Conservation (phyloP, 1,140 invertebrate genomes). For the Parasteatoda tepidariorum region DNA sequence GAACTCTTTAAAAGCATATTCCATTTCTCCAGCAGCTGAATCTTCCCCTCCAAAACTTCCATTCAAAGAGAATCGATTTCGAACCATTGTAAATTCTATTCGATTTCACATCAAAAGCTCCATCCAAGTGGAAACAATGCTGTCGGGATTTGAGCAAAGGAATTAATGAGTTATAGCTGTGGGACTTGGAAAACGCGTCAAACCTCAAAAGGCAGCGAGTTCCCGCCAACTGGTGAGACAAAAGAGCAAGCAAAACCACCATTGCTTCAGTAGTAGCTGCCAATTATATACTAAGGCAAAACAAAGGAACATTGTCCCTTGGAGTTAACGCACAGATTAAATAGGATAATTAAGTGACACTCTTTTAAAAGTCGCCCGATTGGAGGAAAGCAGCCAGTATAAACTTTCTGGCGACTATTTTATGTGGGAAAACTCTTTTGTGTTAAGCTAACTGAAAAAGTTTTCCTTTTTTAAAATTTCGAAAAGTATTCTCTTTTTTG, state of each 20-base stretch:
- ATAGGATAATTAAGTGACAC: constrained; percentile 1
- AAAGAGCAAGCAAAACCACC: not conserved
- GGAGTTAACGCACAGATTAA: constrained; percentile 6
- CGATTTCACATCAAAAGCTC: not conserved
- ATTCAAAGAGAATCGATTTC: not conserved
- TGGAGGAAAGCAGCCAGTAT: not conserved
- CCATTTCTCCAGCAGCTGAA: not conserved
- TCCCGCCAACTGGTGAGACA: not conserved
- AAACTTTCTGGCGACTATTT: not conserved
- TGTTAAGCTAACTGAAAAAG: no score
- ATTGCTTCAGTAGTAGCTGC: not conserved
- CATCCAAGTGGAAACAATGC: not conserved
- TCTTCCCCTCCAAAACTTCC: not conserved
- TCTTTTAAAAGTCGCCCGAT: not conserved
- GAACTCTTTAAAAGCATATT: not conserved
- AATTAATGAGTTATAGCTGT: not conserved
- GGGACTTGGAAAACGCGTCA: not conserved
- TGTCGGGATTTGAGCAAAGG: not conserved
- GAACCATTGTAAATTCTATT: not conserved
- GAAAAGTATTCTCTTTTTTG: no score
- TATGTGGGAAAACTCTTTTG: no score
- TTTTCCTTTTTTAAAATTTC: no score
- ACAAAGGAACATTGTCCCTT: not conserved
- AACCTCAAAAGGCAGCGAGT: not conserved
- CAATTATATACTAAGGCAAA: not conserved